These are phyloP conservation scores for Antrozous pallidus DNA, from an alignment of 2,797 vertebrate species.

Conservation along the genomic window DNA sequence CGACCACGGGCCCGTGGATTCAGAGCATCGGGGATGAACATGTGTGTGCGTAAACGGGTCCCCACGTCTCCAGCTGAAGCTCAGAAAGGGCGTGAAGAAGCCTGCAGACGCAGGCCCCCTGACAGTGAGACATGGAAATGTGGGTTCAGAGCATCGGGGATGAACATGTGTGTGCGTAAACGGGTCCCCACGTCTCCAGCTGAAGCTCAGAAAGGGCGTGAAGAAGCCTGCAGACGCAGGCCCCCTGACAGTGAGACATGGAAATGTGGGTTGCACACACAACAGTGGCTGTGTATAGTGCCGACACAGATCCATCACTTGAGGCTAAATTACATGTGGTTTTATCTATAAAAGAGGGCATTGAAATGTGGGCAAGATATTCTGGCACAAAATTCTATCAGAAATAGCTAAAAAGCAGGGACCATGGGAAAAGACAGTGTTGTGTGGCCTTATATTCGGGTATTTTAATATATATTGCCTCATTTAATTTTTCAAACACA, in stretches of 20 bases:
- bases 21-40: not conserved
- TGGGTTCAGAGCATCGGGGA: not conserved
- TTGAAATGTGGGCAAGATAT: not conserved
- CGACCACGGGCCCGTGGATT: not conserved
- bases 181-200: not conserved
- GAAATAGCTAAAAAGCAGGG: not conserved
- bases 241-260: not conserved
- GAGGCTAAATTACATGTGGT: not conserved
- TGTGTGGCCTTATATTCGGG: not conserved
- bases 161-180: not conserved
- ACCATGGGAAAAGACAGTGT: not conserved
- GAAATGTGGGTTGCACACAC: not conserved
- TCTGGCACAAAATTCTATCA: conserved; percentile 9
- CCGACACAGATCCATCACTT: not conserved
- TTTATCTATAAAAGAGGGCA: not conserved
- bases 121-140: too few relatives aligned
- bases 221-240: not conserved
- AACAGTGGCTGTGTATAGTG: not conserved
- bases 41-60: not conserved
- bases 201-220: not conserved
- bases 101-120: not conserved
- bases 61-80: not conserved
- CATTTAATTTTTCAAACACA: conserved; percentile 27
- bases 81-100: not conserved
- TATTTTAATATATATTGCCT: conserved; percentile 1